Evolutionary conservation across 1,140 invertebrate genomes (phyloP).

Genomic region (Sycophila sp.): DNA sequence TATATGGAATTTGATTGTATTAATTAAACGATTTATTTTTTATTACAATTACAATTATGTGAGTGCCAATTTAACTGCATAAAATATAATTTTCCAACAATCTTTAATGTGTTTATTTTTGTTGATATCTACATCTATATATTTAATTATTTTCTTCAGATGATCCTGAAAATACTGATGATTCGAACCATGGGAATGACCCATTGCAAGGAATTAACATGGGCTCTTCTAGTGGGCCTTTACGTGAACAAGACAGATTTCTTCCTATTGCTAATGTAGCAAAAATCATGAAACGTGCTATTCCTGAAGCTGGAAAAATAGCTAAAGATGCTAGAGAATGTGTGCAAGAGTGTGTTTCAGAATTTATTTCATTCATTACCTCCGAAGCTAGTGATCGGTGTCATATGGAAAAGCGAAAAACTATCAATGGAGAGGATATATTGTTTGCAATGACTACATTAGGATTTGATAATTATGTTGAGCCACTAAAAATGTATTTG

Average conservation of each 20-base stretch:
- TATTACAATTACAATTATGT: too few relatives aligned
- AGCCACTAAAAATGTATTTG: constrained; percentile 94
- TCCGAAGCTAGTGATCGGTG: constrained; percentile 97
- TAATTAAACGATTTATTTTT: too few relatives aligned
- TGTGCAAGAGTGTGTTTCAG: constrained; percentile 99
- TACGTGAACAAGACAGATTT: constrained; percentile 93
- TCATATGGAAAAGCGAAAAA: constrained; percentile 98
- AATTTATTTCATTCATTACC: constrained; percentile 99
- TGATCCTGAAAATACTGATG: constrained; percentile 77
- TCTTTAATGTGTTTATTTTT: neutral
- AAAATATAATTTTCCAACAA: too few relatives aligned
- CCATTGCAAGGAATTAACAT: constrained; percentile 67
- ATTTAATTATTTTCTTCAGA: constrained; percentile 44
- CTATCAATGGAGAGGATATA: constrained; percentile 99
- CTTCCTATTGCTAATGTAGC: constrained; percentile 98
- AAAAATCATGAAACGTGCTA: constrained; percentile 98
- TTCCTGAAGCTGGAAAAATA: constrained; percentile 96
- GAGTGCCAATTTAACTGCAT: too few relatives aligned
- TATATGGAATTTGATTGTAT: neutral
- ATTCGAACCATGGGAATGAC: constrained; percentile 72
- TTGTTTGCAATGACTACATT: constrained; percentile 95
- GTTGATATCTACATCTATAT: neutral
- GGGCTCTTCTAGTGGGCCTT: constrained; percentile 62
- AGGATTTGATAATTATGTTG: constrained; percentile 99
- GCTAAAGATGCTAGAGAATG: constrained; percentile 99